phyloP scores from a whole-genome alignment of 1,140 invertebrate species.

The Acromyrmex charruanus region DNA sequence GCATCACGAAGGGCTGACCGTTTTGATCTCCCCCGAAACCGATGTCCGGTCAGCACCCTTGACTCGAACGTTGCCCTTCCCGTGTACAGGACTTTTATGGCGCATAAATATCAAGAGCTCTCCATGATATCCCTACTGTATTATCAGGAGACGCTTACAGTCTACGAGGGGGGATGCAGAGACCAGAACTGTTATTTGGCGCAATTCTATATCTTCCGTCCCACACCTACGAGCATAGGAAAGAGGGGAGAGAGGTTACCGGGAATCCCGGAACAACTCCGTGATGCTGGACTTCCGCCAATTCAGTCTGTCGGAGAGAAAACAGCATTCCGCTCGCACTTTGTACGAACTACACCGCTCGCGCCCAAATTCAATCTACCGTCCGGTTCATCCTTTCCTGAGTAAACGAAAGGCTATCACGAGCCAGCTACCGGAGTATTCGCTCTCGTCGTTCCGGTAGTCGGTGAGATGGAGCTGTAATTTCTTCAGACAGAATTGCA shows the following conservation, averaged over 20 bases:
- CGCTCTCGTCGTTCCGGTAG: constrained; percentile 41
- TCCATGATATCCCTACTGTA: constrained; percentile 84
- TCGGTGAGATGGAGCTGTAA: constrained; percentile 55
- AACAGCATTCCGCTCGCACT: constrained; percentile 39
- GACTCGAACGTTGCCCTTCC: constrained; percentile 79
- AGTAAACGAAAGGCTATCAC: constrained; percentile 40
- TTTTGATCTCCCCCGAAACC: constrained; percentile 79
- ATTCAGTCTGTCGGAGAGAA: constrained; percentile 57
- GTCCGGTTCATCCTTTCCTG: constrained; percentile 55
- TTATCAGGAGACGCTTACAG: constrained; percentile 83
- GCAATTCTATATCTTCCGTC: constrained; percentile 76
- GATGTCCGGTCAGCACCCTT: constrained; percentile 84
- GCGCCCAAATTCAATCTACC: constrained; percentile 72
- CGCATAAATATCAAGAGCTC: constrained; percentile 86
- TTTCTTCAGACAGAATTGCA: constrained; percentile 55
- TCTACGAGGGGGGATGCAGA: neutral
- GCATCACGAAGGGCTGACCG: constrained; percentile 68
- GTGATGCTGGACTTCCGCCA: constrained; percentile 76
- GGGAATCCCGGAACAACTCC: constrained; percentile 55
- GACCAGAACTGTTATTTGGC: constrained; percentile 76
- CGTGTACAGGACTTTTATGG: constrained; percentile 84
- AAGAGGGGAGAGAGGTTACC: neutral
- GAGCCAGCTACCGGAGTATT: constrained; percentile 22
- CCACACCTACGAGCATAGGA: constrained; percentile 67
- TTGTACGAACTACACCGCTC: constrained; percentile 29